Base-by-base conservation (phyloP, 2,888 invertebrate species). In the Drosophila atripex region DNA sequence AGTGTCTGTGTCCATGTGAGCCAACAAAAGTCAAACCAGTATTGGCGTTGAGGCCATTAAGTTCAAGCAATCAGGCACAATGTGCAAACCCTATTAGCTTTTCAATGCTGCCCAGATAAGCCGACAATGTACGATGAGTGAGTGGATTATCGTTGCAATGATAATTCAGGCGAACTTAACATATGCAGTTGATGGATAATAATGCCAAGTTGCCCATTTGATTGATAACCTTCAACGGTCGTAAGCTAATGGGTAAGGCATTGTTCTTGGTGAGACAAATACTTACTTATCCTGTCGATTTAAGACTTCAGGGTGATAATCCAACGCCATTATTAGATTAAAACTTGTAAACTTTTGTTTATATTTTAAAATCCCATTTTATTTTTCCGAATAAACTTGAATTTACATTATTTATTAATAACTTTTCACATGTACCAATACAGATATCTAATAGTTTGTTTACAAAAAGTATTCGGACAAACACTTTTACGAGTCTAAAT, bases 351-450 rank as follows among this genome's bases (percentile, higher is more conserved):
- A 6, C 1, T 2, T 14, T 25, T 32, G 25, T 51, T 9, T 28
- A 55, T 54, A 39, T 58, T 66, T 85, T 71, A 65, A 74, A 74
- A 87, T 71, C 83, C 72, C 46, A 71, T 56, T 83, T 83, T 83
- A 87, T 65, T 71, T 71, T 70, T 71, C 77, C 73, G 68, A 77
- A 73, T 78, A 50, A 73, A 66, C 58, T 70, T 71, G 46, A 61
- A 54, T 72, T 79, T 86, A 83, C 74, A 83, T 63, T 84, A 47
- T 70, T 61, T 50, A 50, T 52, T 69, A 49, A 66, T 57, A 41
- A 71, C 41, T 18, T 56, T 71, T 49, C 52, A 80, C 75, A 86
- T 64, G 49, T 75, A 83, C 66, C 75, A 71, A 56, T 53, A 58
- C 30, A 63, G 58, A 63, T 65, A 57, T 45, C 63, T 82, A 50